Base-by-base conservation (phyloP, 2,888 invertebrate genomes). In the Rhamnusium bicolor region DNA sequence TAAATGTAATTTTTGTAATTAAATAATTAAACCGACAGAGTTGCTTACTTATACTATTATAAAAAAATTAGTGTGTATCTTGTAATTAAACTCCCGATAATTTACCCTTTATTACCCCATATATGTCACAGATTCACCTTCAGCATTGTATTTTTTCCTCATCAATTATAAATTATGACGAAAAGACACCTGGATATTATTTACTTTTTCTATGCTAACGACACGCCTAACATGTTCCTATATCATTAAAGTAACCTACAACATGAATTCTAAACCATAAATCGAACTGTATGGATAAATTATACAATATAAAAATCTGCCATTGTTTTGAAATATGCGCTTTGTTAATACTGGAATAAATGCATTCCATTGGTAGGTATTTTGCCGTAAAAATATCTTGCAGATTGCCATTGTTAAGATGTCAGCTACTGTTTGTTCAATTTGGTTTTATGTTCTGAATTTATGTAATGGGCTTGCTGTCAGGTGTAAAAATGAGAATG, bases 221-320 rank as follows among this genome's bases (percentile, higher is more conserved):
- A 40, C 40, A 40, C 40, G 40, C 40, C 40, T 40, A n/a, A n/a
- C 0, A 24, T 14, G 29, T 18, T 58, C 32, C 58, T 58, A 4
- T 40, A 19, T 58, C 58, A 58, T 32, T 58, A 58, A 29, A 58
- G 32, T 12, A 58, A 32, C 58, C 58, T 19, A 58, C 27, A 56
- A 56, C 27, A n/a, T 27, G 54, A 56, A 56, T 56, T 56, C 54
- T 56, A 56, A 27, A 27, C 54, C 54, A 56, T 58, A 58, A 58
- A 58, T 58, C 32, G 58, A 58, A 14, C 27, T 58, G 21, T 58
- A 58, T 32, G 24, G 29, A 12, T 12, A 56, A 14, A 56, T 56
- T 56, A 29, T 32, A 18, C 32, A 32, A 58, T 32, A 58, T 14
- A 54, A 54, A 27, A 56, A 40, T 40, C 3, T 40, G 58, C 29